Evolutionary conservation across 2,888 invertebrate genomes (phyloP), one percentile per base, ranked within the genome.

Genomic region (Lobophora halterata): DNA sequence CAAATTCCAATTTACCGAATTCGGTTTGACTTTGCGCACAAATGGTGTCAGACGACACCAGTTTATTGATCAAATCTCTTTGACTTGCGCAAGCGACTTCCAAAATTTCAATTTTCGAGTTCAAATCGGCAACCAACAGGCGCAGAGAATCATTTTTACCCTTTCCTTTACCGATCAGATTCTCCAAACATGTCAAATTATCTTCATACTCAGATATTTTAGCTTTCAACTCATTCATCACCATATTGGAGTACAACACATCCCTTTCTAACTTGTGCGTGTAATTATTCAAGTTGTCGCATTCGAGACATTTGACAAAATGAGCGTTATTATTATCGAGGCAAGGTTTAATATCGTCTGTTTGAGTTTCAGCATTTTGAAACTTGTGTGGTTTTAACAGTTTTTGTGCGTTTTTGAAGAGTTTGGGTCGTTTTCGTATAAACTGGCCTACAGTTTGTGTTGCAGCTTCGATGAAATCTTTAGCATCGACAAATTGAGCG

Each of bases 201-300:
- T 65, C 50, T 29, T 82, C 83, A 32, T 77, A 83, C 12, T 45
- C 56, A 1, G 58, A 54, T 10, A 86, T 46, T 42, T 75, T 72
- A 1, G 19, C 13, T 52, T 73, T 54, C 60, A 81, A 61, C 28
- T 76, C 68, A 7, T 47, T 49, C 3, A 72, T 31, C 3, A 58
- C 58, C 10, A 31, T 43, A 12, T 65, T 61, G 0, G 71, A 69
- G 9, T 46, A 44, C 28, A 37, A 53, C 2, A 71, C 19, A 7
- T 79, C 72, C 6, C 34, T 61, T 61, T 81, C 72, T 31, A 82
- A 64, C 49, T 70, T 66, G 0, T 46, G 40, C 1, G 63, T 54
- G 26, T 73, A 58, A 16, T 42, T 55, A 19, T 58, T 66, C 3
- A 57, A 21, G 21, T 54, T 66, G 5, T 66, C 66, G 47, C 80